Base-by-base conservation (phyloP, 2,888 invertebrate species). In the Drosophila vallismaia region DNA sequence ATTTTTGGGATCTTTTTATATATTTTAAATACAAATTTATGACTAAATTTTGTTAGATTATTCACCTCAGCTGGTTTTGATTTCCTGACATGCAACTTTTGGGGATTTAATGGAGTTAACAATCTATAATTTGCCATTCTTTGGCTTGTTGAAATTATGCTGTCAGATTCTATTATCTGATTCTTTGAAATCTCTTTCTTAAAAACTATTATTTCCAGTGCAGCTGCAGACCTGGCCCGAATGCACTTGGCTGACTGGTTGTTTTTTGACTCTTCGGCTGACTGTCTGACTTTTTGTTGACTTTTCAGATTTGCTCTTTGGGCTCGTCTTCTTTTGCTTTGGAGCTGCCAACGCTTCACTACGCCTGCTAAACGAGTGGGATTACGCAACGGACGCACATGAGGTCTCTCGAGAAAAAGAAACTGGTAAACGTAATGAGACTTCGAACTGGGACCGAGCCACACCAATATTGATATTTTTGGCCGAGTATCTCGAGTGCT, bases 381-480 rank as follows among this genome's bases (percentile, higher is more conserved):
- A 81, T 83, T 83, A 87, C 87, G 88, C 88, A 83, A 83, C 60
- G 60, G 68, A 87, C 88, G 88, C 88, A 88, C 85, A 82, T 81
- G 87, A 84, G 76, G 68, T 75, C 60, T 31, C 50, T 51, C 46
- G 29, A 29, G 49, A 36, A 29, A 36, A 45, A 48, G 48, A 50
- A 71, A 79, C 77, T 70, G 77, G 54, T 86, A 80, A 84, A 57
- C 57, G 85, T 74, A 88, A 86, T 84, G 81, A 44, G 44, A 24
- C 71, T 51, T 51, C 49, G 51, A 40, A 55, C 28, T 51, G 8
- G 45, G 38, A 28, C 62, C 12, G 45, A 60, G 77, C 58, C 71
- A 64, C 69, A 73, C 69, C 81, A 84, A 84, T 87, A 87, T 83
- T 87, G 76, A 88, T 85, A 88, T 75, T 88, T 66, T 66, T 45